Evolutionary conservation across 1,140 invertebrate species (phyloP), one percentile per base, ranked within the genome.

Genomic region (Pectinophora gossypiella): DNA sequence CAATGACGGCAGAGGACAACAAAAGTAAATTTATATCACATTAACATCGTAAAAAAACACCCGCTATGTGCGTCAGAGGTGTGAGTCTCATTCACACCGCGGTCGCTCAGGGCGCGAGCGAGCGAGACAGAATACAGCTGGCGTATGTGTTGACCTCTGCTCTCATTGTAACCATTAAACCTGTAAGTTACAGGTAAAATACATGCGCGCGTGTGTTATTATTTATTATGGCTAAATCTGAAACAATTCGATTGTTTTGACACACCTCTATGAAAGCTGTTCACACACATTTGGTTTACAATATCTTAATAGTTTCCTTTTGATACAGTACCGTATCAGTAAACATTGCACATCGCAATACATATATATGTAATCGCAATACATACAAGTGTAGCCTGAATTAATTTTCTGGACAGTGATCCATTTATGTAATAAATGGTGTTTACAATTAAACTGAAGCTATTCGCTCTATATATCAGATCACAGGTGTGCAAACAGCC

Each of bases 241-340:
- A n/a, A 12, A 32, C 27, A 32, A 12, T 32, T 32, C 27, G 9
- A 32, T 32, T 32, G 6, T 32, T 55, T 49, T 63, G 64, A 68
- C 73, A 67, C 61, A 68, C 55, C 61, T 67, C 27, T n/a, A n/a
- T 63, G 27, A 32, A 32, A 32, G 27, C 27, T 32, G 27, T 32
- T 32, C n/a, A 32, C 27, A 32, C 27, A 32, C 9, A 32, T 32
- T 12, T 32, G 27, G 9, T n/a, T n/a, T n/a, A n/a, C n/a, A n/a
- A n/a, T n/a, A n/a, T n/a, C n/a, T n/a, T n/a, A n/a, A n/a, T n/a
- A n/a, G n/a, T n/a, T n/a, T n/a, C n/a, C n/a, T n/a, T n/a, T n/a
- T n/a, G n/a, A n/a, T n/a, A n/a, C n/a, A n/a, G n/a, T n/a, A n/a
- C n/a, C n/a, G n/a, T n/a, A n/a, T n/a, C n/a, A n/a, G n/a, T n/a